Evolutionary conservation across 2,113 vertebrate genomes (phyloP).

Genomic region (Ovis aries): ARS-UI_Ramb_v3.0 NC_056065.1:76747501-76748000

Average conservation of each 20-base stretch:
- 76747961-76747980: background rate
- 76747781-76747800: background rate
- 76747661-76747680: background rate
- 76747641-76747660: background rate
- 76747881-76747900: background rate
- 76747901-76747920: background rate
- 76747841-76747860: background rate
- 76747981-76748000: background rate
- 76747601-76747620: background rate
- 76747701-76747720: no score
- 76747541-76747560: background rate
- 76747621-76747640: background rate
- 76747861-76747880: background rate
- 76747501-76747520: fast-evolving
- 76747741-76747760: background rate
- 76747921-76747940: background rate
- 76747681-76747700: background rate
- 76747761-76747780: background rate
- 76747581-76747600: background rate
- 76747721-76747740: background rate
- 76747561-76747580: background rate
- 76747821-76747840: background rate
- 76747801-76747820: background rate
- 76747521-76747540: background rate
- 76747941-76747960: background rate